Evolutionary conservation across 2,113 vertebrate genomes (phyloP).

Genomic region (Columba janthina): DNA sequence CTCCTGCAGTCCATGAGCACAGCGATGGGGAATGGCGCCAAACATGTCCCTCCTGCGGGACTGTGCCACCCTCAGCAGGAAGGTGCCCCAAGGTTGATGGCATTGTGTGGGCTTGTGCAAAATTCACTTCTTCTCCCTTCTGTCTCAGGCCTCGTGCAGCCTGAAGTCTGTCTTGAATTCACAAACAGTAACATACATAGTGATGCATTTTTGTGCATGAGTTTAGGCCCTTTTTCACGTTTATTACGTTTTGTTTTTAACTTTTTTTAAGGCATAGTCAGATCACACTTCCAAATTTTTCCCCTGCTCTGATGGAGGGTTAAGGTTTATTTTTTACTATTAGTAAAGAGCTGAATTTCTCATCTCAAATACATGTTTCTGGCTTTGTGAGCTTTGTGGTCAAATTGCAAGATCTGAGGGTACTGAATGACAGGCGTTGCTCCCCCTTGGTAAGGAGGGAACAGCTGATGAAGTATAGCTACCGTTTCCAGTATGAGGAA

Average conservation of each 20-base stretch:
- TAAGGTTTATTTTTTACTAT: neutral
- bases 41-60: no score
- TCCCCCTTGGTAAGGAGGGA: neutral
- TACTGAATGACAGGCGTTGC: neutral
- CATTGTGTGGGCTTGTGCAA: neutral
- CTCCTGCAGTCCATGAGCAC: fast-evolving
- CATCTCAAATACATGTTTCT: neutral
- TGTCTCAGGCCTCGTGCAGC: neutral
- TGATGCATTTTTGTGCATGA: fast-evolving
- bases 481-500: neutral
- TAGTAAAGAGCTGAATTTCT: neutral
- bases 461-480: neutral
- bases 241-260: neutral
- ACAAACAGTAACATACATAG: fast-evolving
- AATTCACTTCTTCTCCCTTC: neutral
- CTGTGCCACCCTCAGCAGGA: no score
- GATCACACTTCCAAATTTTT: neutral
- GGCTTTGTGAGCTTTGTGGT: neutral
- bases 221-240: neutral
- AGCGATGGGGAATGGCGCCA: fast-evolving
- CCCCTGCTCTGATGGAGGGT: fast-evolving
- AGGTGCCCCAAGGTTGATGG: no score
- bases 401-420: neutral
- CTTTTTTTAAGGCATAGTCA: neutral
- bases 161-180: neutral